Base-by-base conservation (phyloP, 2,888 invertebrate species). In the Coenonympha arcania region DNA sequence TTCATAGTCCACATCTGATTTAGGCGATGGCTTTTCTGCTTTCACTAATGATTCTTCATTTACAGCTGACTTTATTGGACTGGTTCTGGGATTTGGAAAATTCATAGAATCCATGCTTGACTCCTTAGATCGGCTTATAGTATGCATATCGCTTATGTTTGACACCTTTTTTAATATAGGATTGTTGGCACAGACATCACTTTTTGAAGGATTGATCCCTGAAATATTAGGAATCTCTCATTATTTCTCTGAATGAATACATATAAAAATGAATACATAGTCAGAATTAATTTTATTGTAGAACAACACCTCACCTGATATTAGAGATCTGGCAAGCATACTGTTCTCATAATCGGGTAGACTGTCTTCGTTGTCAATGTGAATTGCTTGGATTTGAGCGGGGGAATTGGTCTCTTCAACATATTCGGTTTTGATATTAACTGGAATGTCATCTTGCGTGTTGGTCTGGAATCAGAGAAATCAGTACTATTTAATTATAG, bases 311-410 rank as follows among this genome's bases (percentile, higher is more conserved):
- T 43, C 48, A 87, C 87, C 87, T 72, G 86, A 86, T 6, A 87
- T 68, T 50, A 87, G 66, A 46, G 87, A 87, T 58, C 87, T 76
- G 63, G 87, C 87, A 66, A 87, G 80, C 87, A 87, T 87, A 52
- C 87, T 87, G 62, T 87, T 87, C 64, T 87, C 87, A 59, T 87
- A 87, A 71, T 83, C 84, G 28, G 87, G 84, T 63, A 81, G 77
- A 68, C 79, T 81, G 40, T 86, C 83, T 52, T 85, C 82, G 70
- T 80, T 84, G 61, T 86, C 86, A 13, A 74, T 73, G 56, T 73
- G 75, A 31, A 65, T 63, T 41, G 64, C 67, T 52, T 68, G 61
- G 34, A 73, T 68, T 50, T 72, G 65, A 24, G 63, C 59, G 6
- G 77, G 74, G 39, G 81, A 78, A 50, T 63, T 65, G 50, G 71